Evolutionary conservation across 2,113 vertebrate species (phyloP).

Genomic region (Ivindomyrus marchei): DNA sequence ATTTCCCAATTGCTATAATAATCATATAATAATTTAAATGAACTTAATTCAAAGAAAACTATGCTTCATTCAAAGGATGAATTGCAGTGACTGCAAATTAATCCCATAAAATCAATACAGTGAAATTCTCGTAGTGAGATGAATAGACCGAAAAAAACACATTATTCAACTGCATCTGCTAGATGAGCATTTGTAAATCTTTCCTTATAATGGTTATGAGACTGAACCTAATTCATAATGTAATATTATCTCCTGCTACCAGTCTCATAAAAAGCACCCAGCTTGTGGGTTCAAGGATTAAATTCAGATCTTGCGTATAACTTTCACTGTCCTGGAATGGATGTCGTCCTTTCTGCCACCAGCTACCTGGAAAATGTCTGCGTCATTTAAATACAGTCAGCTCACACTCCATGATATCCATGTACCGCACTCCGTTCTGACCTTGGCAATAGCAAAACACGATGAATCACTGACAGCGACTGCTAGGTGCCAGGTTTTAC

Average conservation of each 20-base stretch:
- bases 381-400: neutral
- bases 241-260: neutral
- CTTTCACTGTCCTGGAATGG: neutral
- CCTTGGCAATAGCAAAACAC: neutral
- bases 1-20: neutral
- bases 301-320: neutral
- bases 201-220: neutral
- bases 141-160: neutral
- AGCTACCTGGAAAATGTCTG: neutral
- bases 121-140: neutral
- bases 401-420: neutral
- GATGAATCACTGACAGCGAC: neutral
- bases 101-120: neutral
- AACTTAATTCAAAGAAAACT: neutral
- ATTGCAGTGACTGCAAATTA: neutral
- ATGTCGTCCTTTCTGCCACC: neutral
- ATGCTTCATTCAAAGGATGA: neutral
- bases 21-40: neutral
- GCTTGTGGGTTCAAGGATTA: neutral
- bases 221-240: neutral
- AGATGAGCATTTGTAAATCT: neutral
- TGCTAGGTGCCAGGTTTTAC: neutral
- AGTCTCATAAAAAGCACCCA: neutral
- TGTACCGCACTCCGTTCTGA: neutral
- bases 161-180: neutral